Evolutionary conservation across 2,113 vertebrate genomes (phyloP).

Genomic region (Labrus mixtus): DNA sequence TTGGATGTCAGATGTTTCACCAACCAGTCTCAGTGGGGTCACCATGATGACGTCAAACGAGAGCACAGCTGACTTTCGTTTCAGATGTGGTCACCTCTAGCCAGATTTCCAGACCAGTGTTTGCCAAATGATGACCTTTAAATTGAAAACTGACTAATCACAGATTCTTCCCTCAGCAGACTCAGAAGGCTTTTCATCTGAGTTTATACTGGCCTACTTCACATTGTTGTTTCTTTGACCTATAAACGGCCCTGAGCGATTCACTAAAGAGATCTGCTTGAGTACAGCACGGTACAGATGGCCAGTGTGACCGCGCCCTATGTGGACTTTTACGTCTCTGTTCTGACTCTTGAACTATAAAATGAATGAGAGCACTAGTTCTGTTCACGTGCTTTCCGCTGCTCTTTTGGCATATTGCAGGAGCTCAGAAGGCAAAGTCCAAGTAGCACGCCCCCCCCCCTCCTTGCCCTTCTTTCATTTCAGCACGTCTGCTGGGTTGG

Average conservation of each 20-base stretch:
- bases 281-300: no score
- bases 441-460: conserved; percentile 32
- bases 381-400: conserved; percentile 46
- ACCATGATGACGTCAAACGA: conserved; percentile 32
- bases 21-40: neutral
- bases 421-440: conserved; percentile 32
- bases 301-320: no score
- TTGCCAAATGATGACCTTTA: conserved; percentile 3
- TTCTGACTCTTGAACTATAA: conserved; percentile 12
- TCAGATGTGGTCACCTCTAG: conserved; percentile 59
- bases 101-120: conserved; percentile 31
- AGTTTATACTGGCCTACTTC: neutral
- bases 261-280: conserved; percentile 16
- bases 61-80: conserved; percentile 53
- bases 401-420: conserved; percentile 20
- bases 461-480: conserved; percentile 41
- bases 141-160: conserved; percentile 3
- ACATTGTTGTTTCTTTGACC: conserved; percentile 13
- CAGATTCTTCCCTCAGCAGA: neutral
- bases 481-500: conserved; percentile 52
- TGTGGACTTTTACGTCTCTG: neutral
- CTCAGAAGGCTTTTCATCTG: neutral
- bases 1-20: conserved; percentile 18
- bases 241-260: conserved; percentile 30
- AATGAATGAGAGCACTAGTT: conserved; percentile 66